Evolutionary conservation across 2,888 invertebrate genomes (phyloP), one percentile per base, ranked within the genome.

Genomic region (Charanyca ferruginea): DNA sequence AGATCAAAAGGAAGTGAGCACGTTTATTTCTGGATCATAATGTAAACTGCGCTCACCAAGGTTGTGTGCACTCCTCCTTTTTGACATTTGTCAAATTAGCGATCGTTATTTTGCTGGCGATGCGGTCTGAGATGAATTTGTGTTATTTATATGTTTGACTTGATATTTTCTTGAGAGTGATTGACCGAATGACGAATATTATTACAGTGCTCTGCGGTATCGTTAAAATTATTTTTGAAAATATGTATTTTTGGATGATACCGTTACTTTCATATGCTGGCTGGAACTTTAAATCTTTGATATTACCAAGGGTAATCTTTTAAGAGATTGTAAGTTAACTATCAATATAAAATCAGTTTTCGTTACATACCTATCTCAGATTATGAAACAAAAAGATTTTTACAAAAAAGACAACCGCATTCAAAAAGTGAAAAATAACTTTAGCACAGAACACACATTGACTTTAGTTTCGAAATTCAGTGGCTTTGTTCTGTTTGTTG

Each of bases 21-120:
- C 59, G 62, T 51, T 66, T 90, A 91, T 89, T 88, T 90, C 90
- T 88, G 89, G 90, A 87, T 79, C 83, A 80, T 73, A 80, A 81
- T 72, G 81, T 79, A 83, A 85, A 83, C 83, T 77, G 72, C 77
- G 67, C 55, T 80, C 73, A 83, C 88, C 91, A 92, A 91, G 91
- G 91, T 89, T 89, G 81, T 81, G 66, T 79, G 73, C 62, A 58
- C 69, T 85, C 76, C 64, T 85, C 82, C 59, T 85, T 85, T 88
- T 86, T 88, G 88, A 85, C 86, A 80, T 84, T 82, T 85, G 87
- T 87, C 86, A 86, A 85, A 86, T 86, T 82, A 83, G 80, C 79
- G 70, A 81, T 65, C 78, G 73, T 81, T 79, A 81, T 77, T 76
- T 68, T 61, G 60, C 64, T 55, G 49, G 73, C 63, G 73, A 73